These are phyloP conservation scores for Paramormyrops hopkinsi DNA, from an alignment of 2,797 vertebrate genomes.

Conservation along the genomic window DNA sequence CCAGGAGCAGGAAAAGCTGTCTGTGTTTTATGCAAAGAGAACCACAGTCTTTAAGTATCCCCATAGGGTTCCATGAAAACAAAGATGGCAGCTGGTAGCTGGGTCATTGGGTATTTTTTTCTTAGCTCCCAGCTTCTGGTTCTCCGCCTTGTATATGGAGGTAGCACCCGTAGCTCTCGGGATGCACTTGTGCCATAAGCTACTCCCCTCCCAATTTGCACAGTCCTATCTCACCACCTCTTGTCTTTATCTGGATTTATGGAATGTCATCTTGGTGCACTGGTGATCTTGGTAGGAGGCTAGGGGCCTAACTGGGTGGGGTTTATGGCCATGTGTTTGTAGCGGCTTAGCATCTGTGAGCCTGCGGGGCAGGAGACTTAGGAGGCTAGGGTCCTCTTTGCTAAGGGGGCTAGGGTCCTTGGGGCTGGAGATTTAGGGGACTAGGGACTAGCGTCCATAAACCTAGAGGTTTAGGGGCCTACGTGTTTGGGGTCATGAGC, in stretches of 20 bases:
- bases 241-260: conserved; percentile 37
- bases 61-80: not conserved
- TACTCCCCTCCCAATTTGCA: not conserved
- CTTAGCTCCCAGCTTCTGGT: not conserved
- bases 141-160: conserved; percentile 46
- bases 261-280: conserved; percentile 43
- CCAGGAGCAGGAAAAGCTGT: not conserved
- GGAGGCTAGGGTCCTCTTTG: not conserved
- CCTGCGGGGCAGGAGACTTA: not conserved
- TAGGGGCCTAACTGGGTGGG: not conserved
- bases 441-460: not conserved
- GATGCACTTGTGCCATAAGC: not conserved
- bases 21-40: not conserved
- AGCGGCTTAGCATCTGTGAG: not conserved
- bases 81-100: not conserved
- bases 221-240: conserved; percentile 16
- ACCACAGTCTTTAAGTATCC: not conserved
- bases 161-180: conserved; percentile 25
- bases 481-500: not conserved
- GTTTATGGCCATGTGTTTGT: not conserved
- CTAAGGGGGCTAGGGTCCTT: not conserved
- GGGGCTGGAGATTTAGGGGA: not conserved
- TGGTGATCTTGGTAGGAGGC: conserved; percentile 15
- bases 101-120: not conserved
- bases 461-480: not conserved